Evolutionary conservation across 2,113 vertebrate species (phyloP).

Genomic region (Upupa epops): DNA sequence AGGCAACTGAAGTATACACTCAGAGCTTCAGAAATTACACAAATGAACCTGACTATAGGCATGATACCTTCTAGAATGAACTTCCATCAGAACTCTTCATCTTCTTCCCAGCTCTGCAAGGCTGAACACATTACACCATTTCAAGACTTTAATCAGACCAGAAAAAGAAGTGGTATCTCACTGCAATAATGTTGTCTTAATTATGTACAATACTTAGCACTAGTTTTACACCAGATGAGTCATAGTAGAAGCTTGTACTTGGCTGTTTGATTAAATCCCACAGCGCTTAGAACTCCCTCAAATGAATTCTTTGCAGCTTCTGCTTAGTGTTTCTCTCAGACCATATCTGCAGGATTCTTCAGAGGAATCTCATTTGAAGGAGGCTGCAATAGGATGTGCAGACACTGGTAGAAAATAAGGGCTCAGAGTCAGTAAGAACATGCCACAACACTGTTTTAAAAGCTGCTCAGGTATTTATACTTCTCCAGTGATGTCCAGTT

Average conservation of each 20-base stretch:
- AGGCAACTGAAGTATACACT: not conserved
- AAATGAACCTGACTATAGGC: not conserved
- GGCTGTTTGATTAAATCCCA: slow-evolving; percentile 45
- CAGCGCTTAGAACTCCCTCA: not conserved
- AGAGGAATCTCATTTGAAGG: not conserved
- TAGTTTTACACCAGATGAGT: slow-evolving; percentile 62
- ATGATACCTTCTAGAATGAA: slow-evolving; percentile 4
- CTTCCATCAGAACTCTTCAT: slow-evolving; percentile 15
- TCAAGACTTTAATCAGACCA: not conserved
- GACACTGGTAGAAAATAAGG: not conserved
- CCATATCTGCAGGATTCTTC: not conserved
- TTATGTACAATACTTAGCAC: slow-evolving; percentile 64
- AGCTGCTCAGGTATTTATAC: not conserved
- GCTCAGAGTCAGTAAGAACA: not conserved
- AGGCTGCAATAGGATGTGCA: not conserved
- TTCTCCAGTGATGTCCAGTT: not conserved
- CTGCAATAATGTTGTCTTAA: slow-evolving; percentile 67
- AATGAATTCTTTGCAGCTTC: not conserved
- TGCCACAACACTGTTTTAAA: not conserved
- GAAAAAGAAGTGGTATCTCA: slow-evolving; percentile 59
- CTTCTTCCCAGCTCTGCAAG: slow-evolving; percentile 31
- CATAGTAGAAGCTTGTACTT: slow-evolving; percentile 54
- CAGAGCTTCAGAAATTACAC: not conserved
- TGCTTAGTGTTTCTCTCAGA: not conserved
- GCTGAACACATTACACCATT: slow-evolving; percentile 44